Base-by-base conservation (phyloP, 1,140 invertebrate genomes). In the Manduca sexta region DNA sequence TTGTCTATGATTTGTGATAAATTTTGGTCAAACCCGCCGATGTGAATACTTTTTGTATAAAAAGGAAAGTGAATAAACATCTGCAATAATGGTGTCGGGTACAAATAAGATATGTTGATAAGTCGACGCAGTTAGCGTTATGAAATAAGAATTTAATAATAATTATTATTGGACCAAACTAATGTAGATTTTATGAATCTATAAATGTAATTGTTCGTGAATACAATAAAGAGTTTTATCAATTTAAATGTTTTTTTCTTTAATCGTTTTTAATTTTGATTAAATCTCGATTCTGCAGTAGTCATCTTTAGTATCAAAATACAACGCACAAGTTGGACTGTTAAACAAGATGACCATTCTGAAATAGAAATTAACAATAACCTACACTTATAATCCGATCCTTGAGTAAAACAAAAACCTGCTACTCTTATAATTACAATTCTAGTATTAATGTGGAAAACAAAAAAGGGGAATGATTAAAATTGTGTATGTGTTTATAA, bases 161-260 rank as follows among this genome's bases (percentile, higher is more conserved):
- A 54, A 57, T 45, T 39, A 49, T 59, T 74, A 69, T 70, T 69
- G 62, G 66, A 84, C 74, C 72, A 81, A 81, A 76, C 75, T 84
- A 84, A 84, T 81, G 58, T 82, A 84, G 67, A 72, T 63, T 67
- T 64, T 69, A 72, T 73, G 53, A 72, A 65, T 69, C 49, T 63
- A 60, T 73, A 52, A 74, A 62, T 35, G 21, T 26, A 26, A 64
- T 35, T 64, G 46, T 58, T 46, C 60, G 49, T 35, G 1, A 5
- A 35, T 35, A 14, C 33, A 66, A 67, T 73, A 57, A 67, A 73
- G 70, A 69, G 71, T 69, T 81, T 76, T 73, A 69, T 66, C 66
- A 65, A 80, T 80, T 70, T 64, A 58, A 16, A 41, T 43, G 42
- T 35, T 47, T 56, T 60, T 56, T 44, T 50, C 57, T 54, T 49